phyloP scores from a whole-genome alignment of 2,888 invertebrate species.

The Polietes domitor region DNA sequence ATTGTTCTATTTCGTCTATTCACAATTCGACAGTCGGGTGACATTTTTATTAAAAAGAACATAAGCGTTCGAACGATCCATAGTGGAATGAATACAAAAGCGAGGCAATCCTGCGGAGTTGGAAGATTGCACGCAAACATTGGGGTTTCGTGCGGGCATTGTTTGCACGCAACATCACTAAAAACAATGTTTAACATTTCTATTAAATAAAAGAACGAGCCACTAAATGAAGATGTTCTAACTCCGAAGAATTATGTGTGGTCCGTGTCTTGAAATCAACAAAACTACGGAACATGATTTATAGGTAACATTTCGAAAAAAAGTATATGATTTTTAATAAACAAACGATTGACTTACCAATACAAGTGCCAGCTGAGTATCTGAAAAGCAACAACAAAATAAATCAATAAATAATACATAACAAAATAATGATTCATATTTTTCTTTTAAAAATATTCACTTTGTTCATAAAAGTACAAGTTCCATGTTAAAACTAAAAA shows the following conservation, averaged over 20 bases:
- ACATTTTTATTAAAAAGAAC: constrained; percentile 51
- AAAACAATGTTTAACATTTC: constrained; percentile 5
- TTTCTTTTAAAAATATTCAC: too few species aligned
- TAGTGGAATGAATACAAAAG: constrained; percentile 9
- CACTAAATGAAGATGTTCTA: neutral
- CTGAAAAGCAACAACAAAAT: too few species aligned
- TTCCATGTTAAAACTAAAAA: too few species aligned
- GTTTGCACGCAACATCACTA: neutral
- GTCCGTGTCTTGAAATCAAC: neutral
- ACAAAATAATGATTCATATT: too few species aligned
- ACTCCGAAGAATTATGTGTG: neutral
- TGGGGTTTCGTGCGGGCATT: constrained; percentile 6
- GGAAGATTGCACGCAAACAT: constrained; percentile 39
- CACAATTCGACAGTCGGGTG: neutral
- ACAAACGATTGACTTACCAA: too few species aligned
- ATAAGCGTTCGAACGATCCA: too few species aligned
- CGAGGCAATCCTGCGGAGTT: constrained; percentile 41
- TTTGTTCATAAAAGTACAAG: too few species aligned
- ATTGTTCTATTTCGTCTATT: constrained; percentile 51
- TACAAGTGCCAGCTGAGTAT: too few species aligned
- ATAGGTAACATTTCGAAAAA: too few species aligned
- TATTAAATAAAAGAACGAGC: neutral
- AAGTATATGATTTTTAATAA: too few species aligned
- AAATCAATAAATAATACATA: too few species aligned
- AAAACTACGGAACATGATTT: too few species aligned